Evolutionary conservation across 64 coral and sea anemone genomes (phyloP), one percentile per base, ranked within the genome.

Genomic region (Stichodactyla mertensii): DNA sequence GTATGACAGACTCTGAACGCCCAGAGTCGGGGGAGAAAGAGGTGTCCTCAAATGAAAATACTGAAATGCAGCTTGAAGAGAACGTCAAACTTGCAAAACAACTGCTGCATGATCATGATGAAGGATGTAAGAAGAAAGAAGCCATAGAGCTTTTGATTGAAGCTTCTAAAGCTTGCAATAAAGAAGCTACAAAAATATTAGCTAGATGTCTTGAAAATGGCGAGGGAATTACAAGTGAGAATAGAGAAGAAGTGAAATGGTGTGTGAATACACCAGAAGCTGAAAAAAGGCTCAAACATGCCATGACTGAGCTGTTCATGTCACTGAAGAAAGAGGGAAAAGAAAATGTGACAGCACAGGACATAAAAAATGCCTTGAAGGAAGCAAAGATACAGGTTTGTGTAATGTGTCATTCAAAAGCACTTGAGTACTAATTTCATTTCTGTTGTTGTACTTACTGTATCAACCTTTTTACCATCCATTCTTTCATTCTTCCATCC

Each of bases 361-460:
- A 96, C 85, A 93, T 96, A 57, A 82, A 90, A 20, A 86, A 96
- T 52, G 94, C 94, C 53, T 45, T 95, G 45, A 12, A 95, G 23
- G 87, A 61, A 61, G 88, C 91, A 51, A 89, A 89, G 23, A 87
- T 26, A 79, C 83, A 95, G 57, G 69, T 74, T 31, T 74, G 69
- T 74, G 10, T 2, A 74, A 27, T 27, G 77, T 86, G 18, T 45
- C 36, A 45, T 54, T 86, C 82, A 90, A 88, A 26, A 71, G 71
- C 54, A 66, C 61, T 61, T 1, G 84, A 71, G 20, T 55, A 61
- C 36, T 22, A 54, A 23, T 52, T 52, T 6, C 28, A 87, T 64
- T 55, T 7, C 55, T 87, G 54, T 28, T 87, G 54, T 28, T 77
- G 60, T 83, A 55, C 11, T 83, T 83, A 54, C 12, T 53, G 28